A percentile compares a stretch with the other conserved stretches of the same genome.
Evolutionary conservation across 2,888 invertebrate species (phyloP).

Genomic region (Baronia brevicornis): DNA sequence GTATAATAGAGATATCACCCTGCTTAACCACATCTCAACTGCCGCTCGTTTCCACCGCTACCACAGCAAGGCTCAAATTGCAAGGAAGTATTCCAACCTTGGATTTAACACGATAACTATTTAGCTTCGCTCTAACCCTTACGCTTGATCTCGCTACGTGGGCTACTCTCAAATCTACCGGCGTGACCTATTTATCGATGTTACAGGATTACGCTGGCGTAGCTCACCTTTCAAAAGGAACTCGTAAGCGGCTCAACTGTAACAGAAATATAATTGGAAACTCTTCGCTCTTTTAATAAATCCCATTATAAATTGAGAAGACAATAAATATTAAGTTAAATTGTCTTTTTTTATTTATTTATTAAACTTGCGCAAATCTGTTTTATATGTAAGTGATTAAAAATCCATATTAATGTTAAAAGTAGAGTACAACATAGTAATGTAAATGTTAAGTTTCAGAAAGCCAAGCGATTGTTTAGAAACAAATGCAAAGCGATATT

Average conservation of each 20-base stretch:
- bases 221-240: conserved; percentile 32
- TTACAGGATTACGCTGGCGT: conserved; percentile 71
- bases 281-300: conserved; percentile 57
- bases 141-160: conserved; percentile 63
- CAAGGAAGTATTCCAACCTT: conserved; percentile 80
- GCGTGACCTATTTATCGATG: conserved; percentile 66
- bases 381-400: conserved; percentile 22
- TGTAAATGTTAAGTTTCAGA: no score
- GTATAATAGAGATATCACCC: conserved; percentile 75
- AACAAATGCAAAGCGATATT: conserved; percentile 29
- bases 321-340: conserved; percentile 61
- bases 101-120: conserved; percentile 69
- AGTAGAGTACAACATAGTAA: no score
- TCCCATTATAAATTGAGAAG: conserved; percentile 52
- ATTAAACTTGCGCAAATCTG: conserved; percentile 38
- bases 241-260: conserved; percentile 24
- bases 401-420: no score
- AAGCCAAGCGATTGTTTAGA: conserved; percentile 26
- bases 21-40: conserved; percentile 78
- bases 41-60: conserved; percentile 83
- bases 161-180: conserved; percentile 38
- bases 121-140: conserved; percentile 68
- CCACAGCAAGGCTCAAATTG: conserved; percentile 84
- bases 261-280: conserved; percentile 39
- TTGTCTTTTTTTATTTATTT: conserved; percentile 37